Percentiles rank a stretch among this genome's conserved stretches.
phyloP scores from a whole-genome alignment of 2,113 vertebrate species.

The Asarcornis scutulata region DNA sequence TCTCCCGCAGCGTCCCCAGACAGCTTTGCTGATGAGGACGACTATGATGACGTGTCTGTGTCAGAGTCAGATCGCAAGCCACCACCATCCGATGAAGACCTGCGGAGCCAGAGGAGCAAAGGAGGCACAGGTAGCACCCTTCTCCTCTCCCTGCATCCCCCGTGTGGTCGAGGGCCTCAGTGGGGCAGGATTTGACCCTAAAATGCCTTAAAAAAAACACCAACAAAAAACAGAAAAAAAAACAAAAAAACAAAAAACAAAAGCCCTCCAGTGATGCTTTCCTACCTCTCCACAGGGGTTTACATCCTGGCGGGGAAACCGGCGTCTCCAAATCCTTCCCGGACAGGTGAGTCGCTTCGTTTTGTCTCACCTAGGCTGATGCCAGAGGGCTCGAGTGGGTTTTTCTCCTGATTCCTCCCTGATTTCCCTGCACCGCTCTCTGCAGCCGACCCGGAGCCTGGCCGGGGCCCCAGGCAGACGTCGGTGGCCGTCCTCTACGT shows the following conservation, averaged over 20 bases:
- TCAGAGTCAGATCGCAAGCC: not conserved
- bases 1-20: not conserved
- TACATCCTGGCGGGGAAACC: not conserved
- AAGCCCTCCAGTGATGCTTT: accelerated
- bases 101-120: not conserved
- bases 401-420: not conserved
- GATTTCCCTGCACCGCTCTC: not conserved
- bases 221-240: too few relatives aligned
- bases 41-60: not conserved
- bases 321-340: not conserved
- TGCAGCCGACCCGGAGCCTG: not conserved
- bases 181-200: not conserved
- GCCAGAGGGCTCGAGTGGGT: accelerated
- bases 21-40: not conserved
- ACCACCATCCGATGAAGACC: accelerated
- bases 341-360: not conserved
- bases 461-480: accelerated
- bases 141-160: accelerated
- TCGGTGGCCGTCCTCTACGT: not conserved
- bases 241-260: not conserved
- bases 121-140: not conserved
- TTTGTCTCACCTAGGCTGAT: not conserved
- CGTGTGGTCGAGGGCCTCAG: accelerated
- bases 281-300: not conserved
- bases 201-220: not conserved